Conservation (phyloP, 2,113 vertebrate species). For the Ageneiosus marmoratus region DNA sequence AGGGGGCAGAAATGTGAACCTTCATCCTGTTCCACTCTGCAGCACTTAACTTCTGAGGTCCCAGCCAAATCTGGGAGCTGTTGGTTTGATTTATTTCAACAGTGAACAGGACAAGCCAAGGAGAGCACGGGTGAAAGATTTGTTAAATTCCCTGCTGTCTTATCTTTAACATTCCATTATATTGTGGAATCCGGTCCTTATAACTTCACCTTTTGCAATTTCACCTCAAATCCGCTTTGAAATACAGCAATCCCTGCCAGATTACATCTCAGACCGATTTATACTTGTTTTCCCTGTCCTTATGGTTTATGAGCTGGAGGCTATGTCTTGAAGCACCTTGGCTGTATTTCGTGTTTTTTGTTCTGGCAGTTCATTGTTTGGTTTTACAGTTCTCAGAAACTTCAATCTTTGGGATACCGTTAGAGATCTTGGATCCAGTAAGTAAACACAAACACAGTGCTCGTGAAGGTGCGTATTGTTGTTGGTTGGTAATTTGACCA, state of each 20-base stretch:
- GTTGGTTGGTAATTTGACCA: not conserved
- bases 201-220: conserved; percentile 24
- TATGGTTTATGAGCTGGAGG: conserved; percentile 37
- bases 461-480: conserved; percentile 18
- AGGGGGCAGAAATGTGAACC: conserved; percentile 41
- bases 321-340: conserved; percentile 4
- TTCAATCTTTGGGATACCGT: conserved; percentile 1
- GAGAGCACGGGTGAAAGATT: conserved; percentile 2
- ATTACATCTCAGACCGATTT: conserved; percentile 35
- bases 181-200: conserved; percentile 10
- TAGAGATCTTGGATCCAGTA: conserved; percentile 7
- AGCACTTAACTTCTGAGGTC: conserved; percentile 36
- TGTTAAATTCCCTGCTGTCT: conserved; percentile 28
- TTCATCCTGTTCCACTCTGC: conserved; percentile 32
- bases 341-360: not conserved
- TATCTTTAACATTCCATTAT: conserved; percentile 48
- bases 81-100: conserved; percentile 12
- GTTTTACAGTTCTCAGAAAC: conserved; percentile 40
- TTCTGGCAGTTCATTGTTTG: conserved; percentile 10
- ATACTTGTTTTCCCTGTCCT: conserved; percentile 42
- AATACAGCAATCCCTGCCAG: conserved; percentile 37
- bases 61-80: conserved; percentile 16
- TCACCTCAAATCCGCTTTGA: conserved; percentile 21
- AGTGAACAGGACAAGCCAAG: conserved; percentile 5
- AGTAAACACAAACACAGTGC: conserved; percentile 7